A percentile compares a stretch with the other conserved stretches of the same genome.
phyloP scores from a whole-genome alignment of 2,113 vertebrate species.

The Melospiza melodia region DNA sequence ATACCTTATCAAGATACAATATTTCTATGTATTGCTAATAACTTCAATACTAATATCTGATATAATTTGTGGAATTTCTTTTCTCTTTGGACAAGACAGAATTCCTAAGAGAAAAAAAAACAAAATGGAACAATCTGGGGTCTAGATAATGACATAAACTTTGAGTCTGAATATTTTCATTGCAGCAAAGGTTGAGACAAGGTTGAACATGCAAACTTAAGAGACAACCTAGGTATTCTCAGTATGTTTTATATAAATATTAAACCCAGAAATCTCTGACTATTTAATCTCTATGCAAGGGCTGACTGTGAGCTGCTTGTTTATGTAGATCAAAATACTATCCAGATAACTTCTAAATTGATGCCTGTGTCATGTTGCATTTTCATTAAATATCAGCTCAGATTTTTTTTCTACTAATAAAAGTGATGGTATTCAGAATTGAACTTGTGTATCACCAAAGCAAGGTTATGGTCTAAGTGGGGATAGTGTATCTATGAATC shows the following conservation, averaged over 20 bases:
- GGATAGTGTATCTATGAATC: background rate
- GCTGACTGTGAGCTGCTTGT: background rate
- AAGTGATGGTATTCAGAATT: background rate
- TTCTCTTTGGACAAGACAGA: background rate
- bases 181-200: background rate
- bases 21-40: background rate
- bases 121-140: background rate
- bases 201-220: background rate
- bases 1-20: background rate
- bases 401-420: background rate
- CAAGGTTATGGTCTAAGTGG: background rate
- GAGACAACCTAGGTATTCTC: background rate
- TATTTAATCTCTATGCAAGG: background rate
- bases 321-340: background rate
- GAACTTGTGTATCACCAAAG: background rate
- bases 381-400: background rate
- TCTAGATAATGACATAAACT: background rate
- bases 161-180: background rate
- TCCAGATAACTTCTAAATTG: background rate
- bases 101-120: background rate
- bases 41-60: background rate
- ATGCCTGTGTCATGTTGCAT: background rate
- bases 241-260: background rate
- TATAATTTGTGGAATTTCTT: background rate
- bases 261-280: background rate